Base-by-base conservation (phyloP, 1,140 invertebrate species). In the Galendromus occidentalis region DNA sequence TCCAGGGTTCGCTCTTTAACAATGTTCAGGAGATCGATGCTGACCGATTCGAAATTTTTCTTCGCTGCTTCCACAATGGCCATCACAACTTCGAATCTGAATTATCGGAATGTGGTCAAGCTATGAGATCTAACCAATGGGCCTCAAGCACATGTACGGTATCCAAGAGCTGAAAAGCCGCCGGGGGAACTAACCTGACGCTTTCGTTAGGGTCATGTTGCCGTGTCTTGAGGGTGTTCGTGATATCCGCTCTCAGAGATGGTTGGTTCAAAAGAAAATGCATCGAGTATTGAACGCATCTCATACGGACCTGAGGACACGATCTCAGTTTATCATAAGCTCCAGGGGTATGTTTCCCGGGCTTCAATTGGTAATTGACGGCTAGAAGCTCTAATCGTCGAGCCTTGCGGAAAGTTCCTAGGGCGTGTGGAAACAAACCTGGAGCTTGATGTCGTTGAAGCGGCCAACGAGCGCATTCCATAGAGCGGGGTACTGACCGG, bases 231-330 rank as follows among this genome's bases (percentile, higher is more conserved):
- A 68, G 39, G 42, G 66, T 69, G 65, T 71, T 65, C 65, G 88
- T 90, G 45, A 96, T 93, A 72, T 97, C 92, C 72, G 85, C 83
- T 30, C 88, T 80, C 30, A 96, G 75, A 73, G 91, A 87, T 0
- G 88, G 88, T 77, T 97, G 93, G 75, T 97, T 93, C 2, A 96
- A 77, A 20, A 98, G 78, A 74, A 98, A 96, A 75, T 95, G 89
- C 87, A 95, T 95, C 14, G 91, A 92, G 74, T 94, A 93, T 73
- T 95, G 91, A 0, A 96, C 91, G 77, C 93, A 97, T 72, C 93
- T 91, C 29, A 86, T 91, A 63, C 93, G 82, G 68, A 98, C 94
- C 0, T 84, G 79, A 12, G 91, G 33, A 6, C 4, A 39, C 9
- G 33, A 39, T 9, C 4, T 6, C 33, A 39, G n/a, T n/a, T n/a